These are phyloP conservation scores for Globodera rostochiensis DNA, from an alignment of 1,140 invertebrate species.

Conservation along the genomic window DNA sequence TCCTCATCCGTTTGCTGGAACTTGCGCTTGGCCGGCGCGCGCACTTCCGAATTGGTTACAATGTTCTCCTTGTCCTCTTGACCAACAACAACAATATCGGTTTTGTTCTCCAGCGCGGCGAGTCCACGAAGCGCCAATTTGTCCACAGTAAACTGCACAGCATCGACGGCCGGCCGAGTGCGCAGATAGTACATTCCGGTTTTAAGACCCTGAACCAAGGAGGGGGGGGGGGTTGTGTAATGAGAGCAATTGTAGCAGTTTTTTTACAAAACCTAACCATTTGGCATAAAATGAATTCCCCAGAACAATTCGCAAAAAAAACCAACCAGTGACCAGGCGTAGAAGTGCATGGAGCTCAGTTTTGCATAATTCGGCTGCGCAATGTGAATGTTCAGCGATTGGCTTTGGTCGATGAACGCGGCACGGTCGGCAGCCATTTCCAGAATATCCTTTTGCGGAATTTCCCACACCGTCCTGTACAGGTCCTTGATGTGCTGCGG, in stretches of 20 bases:
- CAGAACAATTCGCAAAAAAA: background rate
- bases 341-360: slow-evolving; percentile 96
- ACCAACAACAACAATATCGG: background rate
- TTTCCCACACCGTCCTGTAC: slow-evolving; percentile 99
- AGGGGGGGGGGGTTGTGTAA: too few species aligned
- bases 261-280: background rate
- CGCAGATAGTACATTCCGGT: slow-evolving; percentile 99
- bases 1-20: background rate
- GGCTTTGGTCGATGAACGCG: slow-evolving; percentile 97
- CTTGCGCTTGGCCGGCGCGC: background rate
- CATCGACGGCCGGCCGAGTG: slow-evolving; percentile 91
- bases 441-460: slow-evolving; percentile 87
- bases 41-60: background rate
- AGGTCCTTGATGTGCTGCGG: slow-evolving; percentile 85
- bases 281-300: slow-evolving; percentile 14
- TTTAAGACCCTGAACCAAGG: slow-evolving; percentile 78
- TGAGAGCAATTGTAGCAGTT: background rate
- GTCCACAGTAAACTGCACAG: slow-evolving; percentile 87
- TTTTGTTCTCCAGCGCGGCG: background rate
- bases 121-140: slow-evolving; percentile 31
- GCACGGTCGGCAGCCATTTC: slow-evolving; percentile 97
- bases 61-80: slow-evolving; percentile 22
- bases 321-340: slow-evolving; percentile 86
- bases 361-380: slow-evolving; percentile 89
- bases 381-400: slow-evolving; percentile 94